These are phyloP conservation scores for Antechinus flavipes DNA, from an alignment of 2,113 vertebrate genomes.

Conservation along the genomic window DNA sequence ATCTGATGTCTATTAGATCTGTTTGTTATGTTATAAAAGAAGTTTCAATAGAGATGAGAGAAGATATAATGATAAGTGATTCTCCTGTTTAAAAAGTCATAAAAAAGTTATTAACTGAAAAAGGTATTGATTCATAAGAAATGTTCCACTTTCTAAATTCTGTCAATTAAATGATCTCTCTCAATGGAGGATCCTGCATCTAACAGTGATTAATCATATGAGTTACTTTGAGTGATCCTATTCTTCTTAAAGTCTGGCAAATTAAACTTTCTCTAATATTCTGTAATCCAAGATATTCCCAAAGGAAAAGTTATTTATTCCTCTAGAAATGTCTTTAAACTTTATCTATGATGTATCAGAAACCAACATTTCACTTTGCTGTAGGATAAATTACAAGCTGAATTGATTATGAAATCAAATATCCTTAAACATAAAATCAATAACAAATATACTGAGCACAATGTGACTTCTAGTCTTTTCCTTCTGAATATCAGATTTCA, in stretches of 20 bases:
- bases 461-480: not conserved
- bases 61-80: not conserved
- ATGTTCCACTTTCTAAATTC: not conserved
- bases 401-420: slow-evolving; percentile 40
- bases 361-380: not conserved
- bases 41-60: not conserved
- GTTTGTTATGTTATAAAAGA: not conserved
- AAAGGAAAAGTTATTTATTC: not conserved
- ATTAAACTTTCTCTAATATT: not conserved
- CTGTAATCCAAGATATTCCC: not conserved
- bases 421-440: not conserved
- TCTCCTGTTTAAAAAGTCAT: not conserved
- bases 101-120: not conserved
- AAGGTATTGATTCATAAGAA: not conserved
- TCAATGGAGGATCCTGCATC: not conserved
- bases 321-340: not conserved
- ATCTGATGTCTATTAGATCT: not conserved
- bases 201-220: not conserved
- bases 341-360: not conserved
- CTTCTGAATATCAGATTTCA: not conserved
- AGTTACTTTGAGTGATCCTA: not conserved
- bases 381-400: not conserved
- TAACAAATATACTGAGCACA: not conserved
- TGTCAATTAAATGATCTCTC: not conserved
- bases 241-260: not conserved